phyloP scores from a whole-genome alignment of 2,888 invertebrate species.

The Ophion slaviceki region DNA sequence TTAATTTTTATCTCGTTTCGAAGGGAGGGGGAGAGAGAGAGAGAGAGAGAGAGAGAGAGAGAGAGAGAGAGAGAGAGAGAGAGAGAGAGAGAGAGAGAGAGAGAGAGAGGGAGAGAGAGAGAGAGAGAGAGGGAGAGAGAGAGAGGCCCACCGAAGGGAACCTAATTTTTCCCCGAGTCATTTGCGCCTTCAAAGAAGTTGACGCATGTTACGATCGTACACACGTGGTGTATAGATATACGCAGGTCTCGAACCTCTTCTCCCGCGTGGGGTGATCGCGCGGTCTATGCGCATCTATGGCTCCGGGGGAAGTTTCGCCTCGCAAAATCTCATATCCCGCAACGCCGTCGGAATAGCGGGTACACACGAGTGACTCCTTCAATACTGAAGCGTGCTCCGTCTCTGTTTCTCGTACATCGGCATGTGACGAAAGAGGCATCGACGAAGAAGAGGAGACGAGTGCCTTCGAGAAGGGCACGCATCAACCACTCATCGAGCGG shows the following conservation, averaged over 20 bases:
- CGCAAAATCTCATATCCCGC: constrained; percentile 48
- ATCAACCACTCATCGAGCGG: constrained; percentile 71
- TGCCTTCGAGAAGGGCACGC: constrained; percentile 76
- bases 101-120: no score
- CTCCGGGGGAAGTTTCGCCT: constrained; percentile 41
- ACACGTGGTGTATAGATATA: constrained; percentile 11
- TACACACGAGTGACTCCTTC: constrained; percentile 67
- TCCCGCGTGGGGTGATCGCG: constrained; percentile 28
- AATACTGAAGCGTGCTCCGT: constrained; percentile 32
- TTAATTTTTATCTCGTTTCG: background rate
- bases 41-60: background rate
- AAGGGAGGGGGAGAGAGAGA: background rate
- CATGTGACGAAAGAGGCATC: constrained; percentile 43
- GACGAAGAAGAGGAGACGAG: constrained; percentile 54
- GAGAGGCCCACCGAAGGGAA: constrained; percentile 39
- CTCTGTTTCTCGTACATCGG: constrained; percentile 18
- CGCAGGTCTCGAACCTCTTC: constrained; percentile 49
- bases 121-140: background rate
- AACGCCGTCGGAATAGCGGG: constrained; percentile 49
- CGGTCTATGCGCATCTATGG: constrained; percentile 37
- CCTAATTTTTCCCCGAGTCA: constrained; percentile 60
- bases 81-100: background rate
- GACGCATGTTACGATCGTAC: constrained; percentile 25
- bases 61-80: background rate
- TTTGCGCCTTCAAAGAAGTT: constrained; percentile 59